Conservation (phyloP, 2,888 invertebrate genomes). For the Monopis laevigella region DNA sequence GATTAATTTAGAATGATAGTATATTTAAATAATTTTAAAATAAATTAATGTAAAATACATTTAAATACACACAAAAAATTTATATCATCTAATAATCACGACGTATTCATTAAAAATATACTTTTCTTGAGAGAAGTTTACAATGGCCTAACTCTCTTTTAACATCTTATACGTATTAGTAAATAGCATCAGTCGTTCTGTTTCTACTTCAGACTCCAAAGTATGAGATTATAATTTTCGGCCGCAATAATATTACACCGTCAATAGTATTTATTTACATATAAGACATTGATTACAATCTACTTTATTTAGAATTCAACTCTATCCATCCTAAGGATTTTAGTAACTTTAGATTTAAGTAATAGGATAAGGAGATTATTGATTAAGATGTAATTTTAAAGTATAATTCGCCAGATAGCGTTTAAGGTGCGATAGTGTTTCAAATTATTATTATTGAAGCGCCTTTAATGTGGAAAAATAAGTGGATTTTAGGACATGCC, state of each 20-base stretch:
- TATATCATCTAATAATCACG: slow-evolving; percentile 5
- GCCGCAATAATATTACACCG: slow-evolving; percentile 3
- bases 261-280: slow-evolving; percentile 3
- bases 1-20: too few species aligned
- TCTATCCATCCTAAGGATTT: not conserved
- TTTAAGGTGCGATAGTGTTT: slow-evolving; percentile 27
- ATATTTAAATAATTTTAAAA: too few species aligned
- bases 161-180: slow-evolving; percentile 5
- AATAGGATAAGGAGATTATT: too few species aligned
- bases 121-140: slow-evolving; percentile 5
- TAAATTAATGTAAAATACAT: too few species aligned
- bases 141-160: slow-evolving; percentile 4
- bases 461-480: slow-evolving; percentile 36
- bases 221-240: slow-evolving; percentile 19
- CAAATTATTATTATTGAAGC: slow-evolving; percentile 40
- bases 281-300: too few species aligned
- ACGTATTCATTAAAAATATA: too few species aligned
- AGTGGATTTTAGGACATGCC: slow-evolving; percentile 41
- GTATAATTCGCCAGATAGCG: too few species aligned
- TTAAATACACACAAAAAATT: too few species aligned
- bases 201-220: slow-evolving; percentile 32
- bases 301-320: too few species aligned
- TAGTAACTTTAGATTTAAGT: too few species aligned
- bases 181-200: slow-evolving; percentile 30
- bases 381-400: too few species aligned